Percentiles rank a stretch among this genome's conserved stretches.
Conservation (phyloP, 2,113 vertebrate genomes). For the Tychaedon coryphoeus region DNA sequence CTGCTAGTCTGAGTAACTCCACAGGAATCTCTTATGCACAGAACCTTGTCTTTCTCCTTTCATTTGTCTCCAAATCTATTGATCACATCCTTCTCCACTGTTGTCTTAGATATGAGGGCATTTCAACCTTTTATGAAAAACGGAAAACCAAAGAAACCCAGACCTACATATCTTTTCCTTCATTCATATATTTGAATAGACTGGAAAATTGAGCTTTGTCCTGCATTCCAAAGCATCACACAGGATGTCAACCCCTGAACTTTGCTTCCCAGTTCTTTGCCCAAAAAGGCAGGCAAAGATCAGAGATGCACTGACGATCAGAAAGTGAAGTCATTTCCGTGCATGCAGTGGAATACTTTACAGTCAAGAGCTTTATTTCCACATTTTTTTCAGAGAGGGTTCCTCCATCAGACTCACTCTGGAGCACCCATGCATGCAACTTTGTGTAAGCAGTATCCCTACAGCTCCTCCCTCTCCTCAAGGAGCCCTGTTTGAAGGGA, state of each 20-base stretch:
- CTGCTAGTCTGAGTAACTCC: background rate
- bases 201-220: background rate
- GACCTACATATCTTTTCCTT: background rate
- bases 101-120: background rate
- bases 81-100: background rate
- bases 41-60: background rate
- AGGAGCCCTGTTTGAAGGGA: background rate
- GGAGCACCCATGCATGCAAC: background rate
- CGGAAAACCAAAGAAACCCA: background rate
- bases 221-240: background rate
- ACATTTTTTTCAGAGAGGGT: background rate
- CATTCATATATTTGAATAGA: background rate
- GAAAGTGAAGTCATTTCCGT: background rate
- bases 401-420: background rate
- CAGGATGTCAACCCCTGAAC: background rate
- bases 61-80: background rate
- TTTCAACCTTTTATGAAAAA: background rate
- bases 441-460: background rate
- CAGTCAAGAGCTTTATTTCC: background rate
- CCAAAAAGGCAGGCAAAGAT: background rate
- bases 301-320: background rate
- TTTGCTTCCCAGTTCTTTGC: background rate
- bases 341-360: background rate
- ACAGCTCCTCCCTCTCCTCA: background rate
- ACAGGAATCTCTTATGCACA: background rate